Conservation (phyloP, 2,888 invertebrate species). For the Tachystola acroxantha region DNA sequence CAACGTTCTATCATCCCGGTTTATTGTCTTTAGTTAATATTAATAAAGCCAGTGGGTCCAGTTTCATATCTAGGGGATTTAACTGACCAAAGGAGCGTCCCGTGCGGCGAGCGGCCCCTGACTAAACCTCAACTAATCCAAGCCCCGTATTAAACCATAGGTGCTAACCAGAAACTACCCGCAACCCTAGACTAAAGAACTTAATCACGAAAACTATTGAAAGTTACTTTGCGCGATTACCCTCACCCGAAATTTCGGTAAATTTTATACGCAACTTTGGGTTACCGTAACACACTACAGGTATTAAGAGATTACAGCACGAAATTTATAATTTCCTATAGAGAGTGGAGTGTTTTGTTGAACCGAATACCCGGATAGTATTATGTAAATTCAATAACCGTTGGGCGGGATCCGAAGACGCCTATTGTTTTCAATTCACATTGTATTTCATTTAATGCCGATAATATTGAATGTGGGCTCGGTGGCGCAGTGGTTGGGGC, state of each 20-base stretch:
- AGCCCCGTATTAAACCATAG: constrained; percentile 67
- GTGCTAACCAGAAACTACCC: constrained; percentile 61
- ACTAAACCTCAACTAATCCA: constrained; percentile 73
- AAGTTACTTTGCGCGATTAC: constrained; percentile 62
- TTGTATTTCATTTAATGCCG: constrained; percentile 14
- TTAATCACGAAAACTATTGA: constrained; percentile 59
- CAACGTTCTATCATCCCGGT: not conserved
- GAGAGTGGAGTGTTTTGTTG: constrained; percentile 32
- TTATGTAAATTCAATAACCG: constrained; percentile 62
- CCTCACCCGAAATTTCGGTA: constrained; percentile 29
- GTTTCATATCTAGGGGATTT: constrained; percentile 55
- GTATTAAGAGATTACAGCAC: constrained; percentile 56
- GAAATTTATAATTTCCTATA: constrained; percentile 54
- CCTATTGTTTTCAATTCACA: constrained; percentile 43
- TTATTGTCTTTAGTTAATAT: constrained; percentile 18
- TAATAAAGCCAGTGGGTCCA: constrained; percentile 35
- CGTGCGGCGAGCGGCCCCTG: constrained; percentile 39
- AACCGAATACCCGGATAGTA: constrained; percentile 39
- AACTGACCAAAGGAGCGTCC: constrained; percentile 62
- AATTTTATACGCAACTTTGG: constrained; percentile 32
- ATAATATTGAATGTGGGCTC: too few relatives aligned
- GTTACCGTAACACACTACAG: constrained; percentile 25
- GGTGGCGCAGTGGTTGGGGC: too few relatives aligned
- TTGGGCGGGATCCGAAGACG: constrained; percentile 22
- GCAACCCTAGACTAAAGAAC: constrained; percentile 36